Evolutionary conservation across 92 coral and sea anemone species (phyloP).

Genomic region (Epizoanthus stellaris): DNA sequence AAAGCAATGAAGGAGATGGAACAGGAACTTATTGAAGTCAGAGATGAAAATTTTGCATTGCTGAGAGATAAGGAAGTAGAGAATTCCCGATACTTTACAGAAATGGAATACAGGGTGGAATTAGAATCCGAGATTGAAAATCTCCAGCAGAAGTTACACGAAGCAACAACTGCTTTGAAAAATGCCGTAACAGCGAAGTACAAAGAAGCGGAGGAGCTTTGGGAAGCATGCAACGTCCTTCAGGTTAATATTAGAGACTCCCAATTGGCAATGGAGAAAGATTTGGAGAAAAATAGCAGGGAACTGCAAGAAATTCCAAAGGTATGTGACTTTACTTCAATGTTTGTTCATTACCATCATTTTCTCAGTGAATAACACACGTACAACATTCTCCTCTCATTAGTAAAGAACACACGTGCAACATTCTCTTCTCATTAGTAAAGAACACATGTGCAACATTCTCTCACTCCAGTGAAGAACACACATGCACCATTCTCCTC

Average conservation of each 20-base stretch:
- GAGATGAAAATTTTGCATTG: slow-evolving; percentile 1
- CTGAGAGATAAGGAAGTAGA: neutral
- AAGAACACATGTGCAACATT: no score
- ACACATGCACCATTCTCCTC: no score
- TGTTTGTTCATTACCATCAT: no score
- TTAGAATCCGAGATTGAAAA: slow-evolving; percentile 3
- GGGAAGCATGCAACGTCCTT: neutral
- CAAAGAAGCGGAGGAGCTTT: slow-evolving; percentile 15
- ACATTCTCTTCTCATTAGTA: no score
- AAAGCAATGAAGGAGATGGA: neutral
- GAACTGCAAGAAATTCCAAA: neutral
- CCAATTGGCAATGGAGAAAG: neutral
- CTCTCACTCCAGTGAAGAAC: no score
- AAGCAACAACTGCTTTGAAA: neutral
- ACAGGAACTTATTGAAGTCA: neutral
- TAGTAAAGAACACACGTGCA: no score
- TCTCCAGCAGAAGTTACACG: neutral
- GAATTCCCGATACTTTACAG: neutral
- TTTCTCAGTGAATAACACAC: no score
- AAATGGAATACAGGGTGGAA: neutral
- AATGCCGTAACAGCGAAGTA: neutral
- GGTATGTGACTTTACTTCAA: neutral
- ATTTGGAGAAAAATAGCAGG: neutral
- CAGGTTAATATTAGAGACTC: slow-evolving; percentile 3
- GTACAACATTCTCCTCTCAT: no score